Conservation (phyloP, 2,797 vertebrate genomes). For the Onychomys leucogaster region DNA sequence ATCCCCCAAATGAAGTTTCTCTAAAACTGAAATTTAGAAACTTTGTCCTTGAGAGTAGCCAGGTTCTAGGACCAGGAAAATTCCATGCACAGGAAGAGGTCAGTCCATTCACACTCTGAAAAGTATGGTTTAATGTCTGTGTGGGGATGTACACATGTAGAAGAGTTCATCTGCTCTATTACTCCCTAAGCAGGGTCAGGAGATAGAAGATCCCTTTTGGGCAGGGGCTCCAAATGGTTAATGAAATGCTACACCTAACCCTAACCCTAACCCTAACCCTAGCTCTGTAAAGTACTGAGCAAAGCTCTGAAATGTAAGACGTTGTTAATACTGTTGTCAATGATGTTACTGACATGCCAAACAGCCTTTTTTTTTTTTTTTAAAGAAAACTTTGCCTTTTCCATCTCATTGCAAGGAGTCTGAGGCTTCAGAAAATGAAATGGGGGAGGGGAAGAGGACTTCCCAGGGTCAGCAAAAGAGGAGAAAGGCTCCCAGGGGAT, state of each 20-base stretch:
- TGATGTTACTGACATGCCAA: background rate
- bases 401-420: background rate
- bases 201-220: background rate
- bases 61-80: background rate
- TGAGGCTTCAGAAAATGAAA: background rate
- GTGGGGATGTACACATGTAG: rapidly evolving
- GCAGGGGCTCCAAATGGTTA: background rate
- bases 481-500: too few relatives aligned
- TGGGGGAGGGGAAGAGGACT: background rate
- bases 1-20: background rate
- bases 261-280: too few relatives aligned
- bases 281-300: conserved; percentile 52
- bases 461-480: background rate
- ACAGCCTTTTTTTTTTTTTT: background rate
- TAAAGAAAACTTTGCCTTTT: conserved; percentile 49
- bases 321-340: background rate
- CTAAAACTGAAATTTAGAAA: conserved; percentile 2
- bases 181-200: background rate
- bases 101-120: background rate
- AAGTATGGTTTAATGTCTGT: background rate
- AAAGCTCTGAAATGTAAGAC: conserved; percentile 26
- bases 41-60: conserved; percentile 5
- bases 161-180: background rate
- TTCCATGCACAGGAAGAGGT: background rate
- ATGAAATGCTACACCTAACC: conserved; percentile 31